A percentile compares a stretch with the other conserved stretches of the same genome.
These are phyloP conservation scores for Sterrhoptilus dennistouni DNA, from an alignment of 2,113 vertebrate genomes.

Conservation along the genomic window DNA sequence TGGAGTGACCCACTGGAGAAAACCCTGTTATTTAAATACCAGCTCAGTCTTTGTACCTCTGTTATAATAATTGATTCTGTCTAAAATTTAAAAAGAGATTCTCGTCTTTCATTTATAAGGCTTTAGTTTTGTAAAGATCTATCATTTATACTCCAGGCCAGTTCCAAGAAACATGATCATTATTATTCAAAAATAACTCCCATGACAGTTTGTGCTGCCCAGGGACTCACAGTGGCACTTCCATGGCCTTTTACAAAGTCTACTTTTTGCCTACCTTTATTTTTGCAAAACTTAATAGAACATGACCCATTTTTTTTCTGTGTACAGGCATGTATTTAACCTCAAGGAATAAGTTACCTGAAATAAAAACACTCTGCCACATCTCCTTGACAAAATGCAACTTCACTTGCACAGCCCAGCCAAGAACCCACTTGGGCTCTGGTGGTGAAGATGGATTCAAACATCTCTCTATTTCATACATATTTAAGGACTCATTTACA, in stretches of 20 bases:
- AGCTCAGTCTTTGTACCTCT: background rate
- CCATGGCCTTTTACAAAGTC: background rate
- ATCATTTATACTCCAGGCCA: background rate
- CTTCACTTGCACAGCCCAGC: background rate
- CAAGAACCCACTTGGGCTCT: background rate
- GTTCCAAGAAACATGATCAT: background rate
- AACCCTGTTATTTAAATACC: background rate
- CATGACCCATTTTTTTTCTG: background rate
- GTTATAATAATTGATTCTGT: background rate
- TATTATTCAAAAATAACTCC: background rate
- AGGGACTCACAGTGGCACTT: background rate
- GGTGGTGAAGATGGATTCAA: background rate
- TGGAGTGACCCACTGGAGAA: background rate
- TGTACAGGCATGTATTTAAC: background rate
- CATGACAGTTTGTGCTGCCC: rapidly evolving
- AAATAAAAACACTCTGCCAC: background rate
- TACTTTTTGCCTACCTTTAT: background rate
- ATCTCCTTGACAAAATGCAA: background rate
- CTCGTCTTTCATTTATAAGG: background rate
- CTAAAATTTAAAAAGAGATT: background rate
- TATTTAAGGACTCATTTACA: background rate
- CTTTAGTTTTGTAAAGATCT: background rate
- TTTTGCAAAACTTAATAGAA: background rate
- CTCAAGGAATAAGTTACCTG: background rate
- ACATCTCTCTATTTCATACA: background rate